Conservation (phyloP, 2,797 vertebrate species). For the Notamacropus eugenii region DNA sequence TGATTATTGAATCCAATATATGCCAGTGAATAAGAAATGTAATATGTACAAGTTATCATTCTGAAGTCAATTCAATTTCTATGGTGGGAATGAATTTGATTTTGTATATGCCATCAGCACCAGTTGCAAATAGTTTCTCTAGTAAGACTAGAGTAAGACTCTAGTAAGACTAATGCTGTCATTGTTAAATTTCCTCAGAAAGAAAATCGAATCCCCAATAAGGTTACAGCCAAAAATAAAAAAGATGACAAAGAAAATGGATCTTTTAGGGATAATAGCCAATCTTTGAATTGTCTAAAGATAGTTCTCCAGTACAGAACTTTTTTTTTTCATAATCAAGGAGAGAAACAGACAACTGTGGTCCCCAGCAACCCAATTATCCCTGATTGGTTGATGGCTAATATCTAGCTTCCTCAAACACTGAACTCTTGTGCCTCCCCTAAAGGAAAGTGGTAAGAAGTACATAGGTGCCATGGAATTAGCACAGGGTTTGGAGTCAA, state of each 20-base stretch:
- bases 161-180: neutral
- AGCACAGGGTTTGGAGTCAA: neutral
- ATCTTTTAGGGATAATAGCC: neutral
- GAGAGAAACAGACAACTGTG: neutral
- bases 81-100: neutral
- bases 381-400: neutral
- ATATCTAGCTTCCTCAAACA: neutral
- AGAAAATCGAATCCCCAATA: neutral
- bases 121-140: neutral
- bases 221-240: neutral
- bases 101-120: neutral
- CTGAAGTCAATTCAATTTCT: conserved; percentile 30
- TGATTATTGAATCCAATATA: conserved; percentile 26
- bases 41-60: neutral
- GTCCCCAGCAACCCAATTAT: neutral
- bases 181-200: neutral
- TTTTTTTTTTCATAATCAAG: conserved; percentile 1
- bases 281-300: neutral
- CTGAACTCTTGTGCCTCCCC: neutral
- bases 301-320: neutral
- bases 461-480: neutral
- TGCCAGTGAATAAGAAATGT: neutral
- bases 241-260: neutral
- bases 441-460: neutral
- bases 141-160: neutral